These are phyloP conservation scores for Cyrtodaria siliqua DNA, from an alignment of 2,888 invertebrate species.

Conservation along the genomic window DNA sequence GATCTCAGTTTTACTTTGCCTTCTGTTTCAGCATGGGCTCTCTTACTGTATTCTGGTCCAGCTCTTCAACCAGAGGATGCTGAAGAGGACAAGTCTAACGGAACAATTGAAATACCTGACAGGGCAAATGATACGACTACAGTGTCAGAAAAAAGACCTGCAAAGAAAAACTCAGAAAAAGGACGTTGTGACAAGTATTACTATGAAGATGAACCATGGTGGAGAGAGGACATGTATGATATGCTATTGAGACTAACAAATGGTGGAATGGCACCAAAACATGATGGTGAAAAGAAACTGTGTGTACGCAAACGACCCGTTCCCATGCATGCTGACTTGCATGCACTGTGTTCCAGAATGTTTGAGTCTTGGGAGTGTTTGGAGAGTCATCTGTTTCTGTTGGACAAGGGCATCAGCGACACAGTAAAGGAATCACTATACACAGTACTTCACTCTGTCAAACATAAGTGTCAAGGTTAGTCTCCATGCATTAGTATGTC, in stretches of 20 bases:
- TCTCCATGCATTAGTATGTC: no score
- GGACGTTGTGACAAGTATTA: conserved; percentile 28
- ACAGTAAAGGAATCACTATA: conserved; percentile 15
- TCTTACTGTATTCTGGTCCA: conserved; percentile 35
- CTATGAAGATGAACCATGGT: conserved; percentile 47
- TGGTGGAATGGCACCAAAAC: neutral
- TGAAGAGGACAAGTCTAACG: neutral
- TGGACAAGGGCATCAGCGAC: conserved; percentile 16
- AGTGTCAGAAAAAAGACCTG: neutral
- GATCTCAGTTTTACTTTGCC: no score
- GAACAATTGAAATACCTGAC: no score
- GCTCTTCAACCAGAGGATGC: neutral
- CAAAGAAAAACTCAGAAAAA: conserved; percentile 1
- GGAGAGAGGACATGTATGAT: conserved; percentile 4
- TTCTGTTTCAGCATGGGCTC: conserved; percentile 30
- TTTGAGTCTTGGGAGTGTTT: conserved; percentile 33
- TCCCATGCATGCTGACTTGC: conserved; percentile 29
- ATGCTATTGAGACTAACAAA: conserved; percentile 2
- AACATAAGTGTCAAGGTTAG: conserved; percentile 54
- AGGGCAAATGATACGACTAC: neutral
- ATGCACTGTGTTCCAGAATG: conserved; percentile 29
- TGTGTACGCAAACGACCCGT: conserved; percentile 20
- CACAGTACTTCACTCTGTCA: conserved; percentile 26
- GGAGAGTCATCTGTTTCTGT: conserved; percentile 11
- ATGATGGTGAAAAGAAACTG: neutral